Conservation (phyloP, 1,140 invertebrate species). For the Ylistrum balloti region DNA sequence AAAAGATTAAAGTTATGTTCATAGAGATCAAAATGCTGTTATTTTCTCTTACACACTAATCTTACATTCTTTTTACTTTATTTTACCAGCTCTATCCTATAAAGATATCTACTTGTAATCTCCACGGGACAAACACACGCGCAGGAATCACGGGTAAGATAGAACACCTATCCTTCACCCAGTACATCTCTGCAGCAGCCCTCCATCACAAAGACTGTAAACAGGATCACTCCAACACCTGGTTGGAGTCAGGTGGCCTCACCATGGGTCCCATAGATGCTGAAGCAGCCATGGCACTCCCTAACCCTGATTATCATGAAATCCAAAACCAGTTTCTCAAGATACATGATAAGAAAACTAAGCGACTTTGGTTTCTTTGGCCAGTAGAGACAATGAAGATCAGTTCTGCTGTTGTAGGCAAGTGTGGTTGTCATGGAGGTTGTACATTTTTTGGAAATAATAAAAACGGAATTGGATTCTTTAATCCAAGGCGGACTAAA, state of each 20-base stretch:
- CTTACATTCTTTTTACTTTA: neutral
- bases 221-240: constrained; percentile 82
- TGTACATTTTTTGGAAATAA: constrained; percentile 95
- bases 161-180: constrained; percentile 89
- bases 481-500: constrained; percentile 88
- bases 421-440: constrained; percentile 97
- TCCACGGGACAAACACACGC: constrained; percentile 94
- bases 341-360: constrained; percentile 93
- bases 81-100: constrained; percentile 89
- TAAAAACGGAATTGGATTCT: constrained; percentile 91
- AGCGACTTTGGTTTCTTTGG: constrained; percentile 98
- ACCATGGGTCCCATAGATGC: constrained; percentile 94
- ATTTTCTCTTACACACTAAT: too few relatives aligned
- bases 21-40: too few relatives aligned
- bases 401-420: constrained; percentile 84
- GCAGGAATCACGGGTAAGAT: constrained; percentile 94
- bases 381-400: constrained; percentile 85
- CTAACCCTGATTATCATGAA: constrained; percentile 78
- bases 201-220: constrained; percentile 61
- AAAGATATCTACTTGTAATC: constrained; percentile 94
- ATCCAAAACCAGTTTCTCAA: constrained; percentile 88
- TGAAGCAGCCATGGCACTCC: constrained; percentile 91
- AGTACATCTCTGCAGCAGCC: constrained; percentile 84
- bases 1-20: too few relatives aligned
- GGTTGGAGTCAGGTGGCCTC: constrained; percentile 96